Conservation (phyloP, 2,888 invertebrate genomes). For the Hirtodrosophila confusa region DNA sequence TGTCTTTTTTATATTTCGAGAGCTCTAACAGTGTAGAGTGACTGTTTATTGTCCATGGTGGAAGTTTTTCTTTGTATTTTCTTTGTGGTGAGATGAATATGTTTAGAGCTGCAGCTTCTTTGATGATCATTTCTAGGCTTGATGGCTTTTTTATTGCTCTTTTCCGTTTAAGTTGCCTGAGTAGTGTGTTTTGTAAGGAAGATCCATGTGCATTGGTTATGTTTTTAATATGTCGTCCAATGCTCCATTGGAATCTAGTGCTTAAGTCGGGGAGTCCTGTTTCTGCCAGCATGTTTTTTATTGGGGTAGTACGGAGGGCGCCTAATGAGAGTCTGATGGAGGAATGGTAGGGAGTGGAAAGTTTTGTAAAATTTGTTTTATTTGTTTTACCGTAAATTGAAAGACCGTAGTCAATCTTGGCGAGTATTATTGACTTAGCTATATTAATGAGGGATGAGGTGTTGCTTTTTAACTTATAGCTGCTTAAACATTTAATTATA, state of each 20-base stretch:
- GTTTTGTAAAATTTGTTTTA: conserved; percentile 2
- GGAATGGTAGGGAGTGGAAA: conserved; percentile 1
- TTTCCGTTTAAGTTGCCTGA: neutral
- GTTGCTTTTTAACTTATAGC: conserved; percentile 2
- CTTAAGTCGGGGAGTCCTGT: neutral
- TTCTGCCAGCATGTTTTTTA: conserved; percentile 3
- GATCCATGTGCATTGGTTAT: neutral
- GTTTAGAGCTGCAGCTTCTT: neutral
- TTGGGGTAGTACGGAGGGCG: conserved; percentile 12
- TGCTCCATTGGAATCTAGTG: too few species aligned
- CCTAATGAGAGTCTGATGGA: conserved; percentile 9
- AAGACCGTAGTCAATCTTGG: conserved; percentile 5
- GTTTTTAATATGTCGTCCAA: conserved; percentile 6
- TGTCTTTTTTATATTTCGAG: conserved; percentile 11
- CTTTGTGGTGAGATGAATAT: neutral
- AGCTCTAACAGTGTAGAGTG: conserved; percentile 1
- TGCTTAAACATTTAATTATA: conserved; percentile 4
- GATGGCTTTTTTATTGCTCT: conserved; percentile 6
- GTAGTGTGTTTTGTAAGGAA: too few species aligned
- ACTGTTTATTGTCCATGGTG: conserved; percentile 3
- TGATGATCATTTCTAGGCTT: neutral
- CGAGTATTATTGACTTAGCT: conserved; percentile 4
- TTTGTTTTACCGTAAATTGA: conserved; percentile 5
- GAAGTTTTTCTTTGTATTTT: conserved; percentile 4
- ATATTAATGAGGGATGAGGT: conserved; percentile 4